Percentiles rank a stretch among this genome's conserved stretches.
Evolutionary conservation across 1,140 invertebrate genomes (phyloP).

Genomic region (Meloidogyne chitwoodi): DNA sequence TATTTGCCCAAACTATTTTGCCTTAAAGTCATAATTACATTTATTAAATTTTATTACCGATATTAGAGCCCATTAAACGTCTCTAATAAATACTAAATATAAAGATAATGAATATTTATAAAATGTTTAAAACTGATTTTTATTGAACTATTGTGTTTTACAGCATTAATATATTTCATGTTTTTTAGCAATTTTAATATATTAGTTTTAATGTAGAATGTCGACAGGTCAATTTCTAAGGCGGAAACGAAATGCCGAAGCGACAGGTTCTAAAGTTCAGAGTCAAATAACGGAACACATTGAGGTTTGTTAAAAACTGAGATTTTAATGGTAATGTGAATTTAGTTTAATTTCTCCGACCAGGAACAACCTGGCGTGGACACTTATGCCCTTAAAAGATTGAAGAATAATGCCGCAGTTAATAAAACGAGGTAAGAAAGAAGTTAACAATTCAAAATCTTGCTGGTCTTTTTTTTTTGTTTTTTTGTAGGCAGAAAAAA

Average conservation of each 20-base stretch:
- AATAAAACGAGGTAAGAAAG: conserved; percentile 42
- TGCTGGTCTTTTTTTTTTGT: background rate
- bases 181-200: background rate
- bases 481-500: conserved; percentile 29
- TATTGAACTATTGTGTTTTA: no score
- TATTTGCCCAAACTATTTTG: background rate
- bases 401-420: conserved; percentile 38
- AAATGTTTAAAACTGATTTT: no score
- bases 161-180: background rate
- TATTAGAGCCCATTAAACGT: no score
- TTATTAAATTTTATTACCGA: no score
- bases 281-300: background rate
- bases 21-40: background rate
- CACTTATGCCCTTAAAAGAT: conserved; percentile 38
- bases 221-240: background rate
- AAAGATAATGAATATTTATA: no score
- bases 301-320: background rate
- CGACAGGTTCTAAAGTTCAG: background rate
- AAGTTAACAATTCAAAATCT: background rate
- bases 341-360: background rate
- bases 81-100: no score
- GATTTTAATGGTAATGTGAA: background rate
- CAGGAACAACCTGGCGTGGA: conserved; percentile 8
- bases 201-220: background rate
- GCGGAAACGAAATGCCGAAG: background rate